Percentiles rank a stretch among this genome's conserved stretches.
Evolutionary conservation across 2,797 vertebrate genomes (phyloP).

Genomic region (Aselliscus stoliczkanus): DNA sequence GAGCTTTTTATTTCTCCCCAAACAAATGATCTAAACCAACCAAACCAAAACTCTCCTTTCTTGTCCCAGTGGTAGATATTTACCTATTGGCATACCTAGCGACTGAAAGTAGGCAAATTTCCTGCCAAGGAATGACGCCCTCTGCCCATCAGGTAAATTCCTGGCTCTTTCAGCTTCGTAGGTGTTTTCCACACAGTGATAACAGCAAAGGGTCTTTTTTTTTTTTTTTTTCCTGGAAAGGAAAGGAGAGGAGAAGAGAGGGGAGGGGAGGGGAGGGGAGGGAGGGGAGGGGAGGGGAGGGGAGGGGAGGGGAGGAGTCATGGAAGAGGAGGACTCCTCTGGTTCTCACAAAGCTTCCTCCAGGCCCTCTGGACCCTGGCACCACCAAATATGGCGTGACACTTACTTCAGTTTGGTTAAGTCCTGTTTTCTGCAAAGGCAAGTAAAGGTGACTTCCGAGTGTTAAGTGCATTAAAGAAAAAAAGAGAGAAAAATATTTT

Average conservation of each 20-base stretch:
- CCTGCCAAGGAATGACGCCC: constrained; percentile 51
- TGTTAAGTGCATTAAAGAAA: constrained; percentile 75
- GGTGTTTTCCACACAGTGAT: constrained; percentile 72
- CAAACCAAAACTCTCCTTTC: constrained; percentile 62
- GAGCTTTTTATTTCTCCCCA: constrained; percentile 73
- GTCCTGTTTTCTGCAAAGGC: constrained; percentile 79
- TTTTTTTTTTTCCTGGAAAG: not conserved
- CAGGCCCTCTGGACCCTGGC: constrained; percentile 64
- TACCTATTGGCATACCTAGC: constrained; percentile 72
- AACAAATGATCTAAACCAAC: constrained; percentile 73
- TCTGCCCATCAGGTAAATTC: constrained; percentile 72
- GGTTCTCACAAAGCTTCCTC: constrained; percentile 18
- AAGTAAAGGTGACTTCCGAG: constrained; percentile 79
- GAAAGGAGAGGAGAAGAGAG: not conserved
- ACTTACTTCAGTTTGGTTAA: constrained; percentile 69
- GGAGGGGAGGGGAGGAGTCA: constrained; percentile 37
- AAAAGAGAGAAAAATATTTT: constrained; percentile 63
- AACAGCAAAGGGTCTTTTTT: constrained; percentile 63
- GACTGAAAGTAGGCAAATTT: constrained; percentile 69
- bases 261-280: not conserved
- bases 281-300: not conserved
- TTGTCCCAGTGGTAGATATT: constrained; percentile 69
- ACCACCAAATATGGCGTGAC: constrained; percentile 58
- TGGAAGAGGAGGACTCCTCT: constrained; percentile 52
- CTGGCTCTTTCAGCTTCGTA: constrained; percentile 58